Percentiles rank a stretch among this genome's conserved stretches.
These are phyloP conservation scores for Hermaeophaga mercurialis DNA, from an alignment of 2,888 invertebrate species.

Conservation along the genomic window DNA sequence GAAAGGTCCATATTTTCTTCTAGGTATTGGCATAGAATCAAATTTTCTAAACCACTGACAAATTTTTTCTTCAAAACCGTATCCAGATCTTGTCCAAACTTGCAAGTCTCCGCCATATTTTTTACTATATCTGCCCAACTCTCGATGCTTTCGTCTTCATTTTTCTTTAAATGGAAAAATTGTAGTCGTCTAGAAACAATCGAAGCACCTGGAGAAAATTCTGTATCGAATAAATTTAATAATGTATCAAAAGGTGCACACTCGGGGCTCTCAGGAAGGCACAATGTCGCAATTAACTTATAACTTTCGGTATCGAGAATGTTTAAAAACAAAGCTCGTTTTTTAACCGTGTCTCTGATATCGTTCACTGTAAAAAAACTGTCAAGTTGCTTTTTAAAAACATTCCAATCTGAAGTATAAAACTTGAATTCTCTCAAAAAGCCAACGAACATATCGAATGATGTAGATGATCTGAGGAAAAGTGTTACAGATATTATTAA, in stretches of 20 bases:
- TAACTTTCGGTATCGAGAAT: constrained; percentile 39
- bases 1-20: constrained; percentile 10
- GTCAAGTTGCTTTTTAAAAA: constrained; percentile 31
- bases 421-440: constrained; percentile 27
- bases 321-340: constrained; percentile 39
- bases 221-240: constrained; percentile 31
- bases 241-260: constrained; percentile 29
- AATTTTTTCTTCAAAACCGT: constrained; percentile 35
- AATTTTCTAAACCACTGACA: constrained; percentile 31
- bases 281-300: constrained; percentile 35
- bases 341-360: constrained; percentile 26
- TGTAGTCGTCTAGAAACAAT: constrained; percentile 34
- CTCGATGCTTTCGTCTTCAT: constrained; percentile 29
- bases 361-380: constrained; percentile 38
- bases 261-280: constrained; percentile 28
- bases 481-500: background rate
- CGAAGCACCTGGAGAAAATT: constrained; percentile 28
- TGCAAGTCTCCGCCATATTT: constrained; percentile 34
- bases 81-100: constrained; percentile 34
- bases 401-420: constrained; percentile 29
- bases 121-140: constrained; percentile 38
- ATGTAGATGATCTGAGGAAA: background rate
- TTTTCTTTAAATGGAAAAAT: constrained; percentile 35
- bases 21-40: constrained; percentile 12
- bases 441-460: constrained; percentile 18